Evolutionary conservation across 2,888 invertebrate genomes (phyloP).

Genomic region (Serripes groenlandicus): DNA sequence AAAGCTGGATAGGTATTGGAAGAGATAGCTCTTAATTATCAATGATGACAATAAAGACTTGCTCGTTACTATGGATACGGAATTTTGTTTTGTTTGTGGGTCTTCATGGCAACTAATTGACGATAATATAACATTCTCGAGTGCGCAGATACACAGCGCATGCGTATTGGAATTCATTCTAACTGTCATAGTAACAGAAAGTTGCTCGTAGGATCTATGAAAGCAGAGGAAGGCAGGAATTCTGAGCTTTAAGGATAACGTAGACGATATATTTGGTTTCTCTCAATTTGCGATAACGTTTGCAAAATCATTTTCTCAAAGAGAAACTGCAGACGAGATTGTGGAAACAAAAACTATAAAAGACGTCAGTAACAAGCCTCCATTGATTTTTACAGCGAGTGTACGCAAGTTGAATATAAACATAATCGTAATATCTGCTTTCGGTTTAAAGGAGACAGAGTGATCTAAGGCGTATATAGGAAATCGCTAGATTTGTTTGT

Average conservation of each 20-base stretch:
- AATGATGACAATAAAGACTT: slow-evolving; percentile 14
- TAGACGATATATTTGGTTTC: background rate
- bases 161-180: slow-evolving; percentile 20
- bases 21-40: no score
- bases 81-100: slow-evolving; percentile 21
- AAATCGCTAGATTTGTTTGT: no score
- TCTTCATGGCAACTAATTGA: slow-evolving; percentile 21
- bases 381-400: no score
- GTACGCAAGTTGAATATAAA: no score
- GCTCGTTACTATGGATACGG: slow-evolving; percentile 13
- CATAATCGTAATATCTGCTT: no score
- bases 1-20: no score
- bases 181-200: slow-evolving; percentile 13
- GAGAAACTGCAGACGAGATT: background rate
- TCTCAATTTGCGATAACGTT: background rate
- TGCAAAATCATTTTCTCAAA: background rate
- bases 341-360: background rate
- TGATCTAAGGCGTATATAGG: no score
- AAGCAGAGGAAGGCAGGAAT: slow-evolving; percentile 4
- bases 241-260: background rate
- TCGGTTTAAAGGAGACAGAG: no score
- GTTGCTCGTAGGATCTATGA: slow-evolving; percentile 10
- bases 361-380: background rate
- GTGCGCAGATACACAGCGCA: slow-evolving; percentile 8
- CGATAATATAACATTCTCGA: slow-evolving; percentile 10